Evolutionary conservation across 2,113 vertebrate species (phyloP), one percentile per base, ranked within the genome.

Genomic region (Pomatostomus ruficeps): DNA sequence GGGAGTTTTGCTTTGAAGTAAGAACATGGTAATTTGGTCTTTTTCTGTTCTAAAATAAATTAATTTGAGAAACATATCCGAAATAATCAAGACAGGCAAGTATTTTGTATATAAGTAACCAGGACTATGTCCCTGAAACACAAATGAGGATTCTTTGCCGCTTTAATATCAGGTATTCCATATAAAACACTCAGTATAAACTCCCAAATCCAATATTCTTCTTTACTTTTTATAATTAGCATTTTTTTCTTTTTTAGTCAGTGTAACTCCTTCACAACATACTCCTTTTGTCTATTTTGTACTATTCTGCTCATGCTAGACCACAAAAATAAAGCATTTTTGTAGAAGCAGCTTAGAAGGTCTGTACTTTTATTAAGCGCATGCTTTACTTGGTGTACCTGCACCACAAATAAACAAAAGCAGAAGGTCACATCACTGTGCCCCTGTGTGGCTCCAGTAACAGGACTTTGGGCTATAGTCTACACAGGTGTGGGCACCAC

Each of bases 1-100:
- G 63, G 71, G 84, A 88, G 90, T 73, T 96, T 88, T 84, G 62
- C 79, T 89, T 84, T 86, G 45, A 94, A 80, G 59, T 63, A 73
- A 94, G 90, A 85, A 63, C 55, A 82, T 8, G 88, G 77, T 26
- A 78, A 92, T 94, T 91, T 88, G 35, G 45, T 87, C 58, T 85
- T 76, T 26, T 72, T 91, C 38, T 84, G 36, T 59, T 91, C 33
- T 91, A 57, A 75, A 89, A 89, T 2, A 72, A 94, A 76, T 58
- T 2, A 66, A 73, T 91, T 70, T 70, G 42, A 89, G 62, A 95
- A 85, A 88, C 71, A 70, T 13, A 89, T 17, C 35, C 38, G 76
- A 85, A 89, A 91, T 55, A 91, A 68, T 82, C 31, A 91, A 92
- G n/a, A 78, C 28, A 68, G 13, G 25, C 26, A 65, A 85, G 45